Conservation (phyloP, 2,113 vertebrate species). For the Columbina picui region DNA sequence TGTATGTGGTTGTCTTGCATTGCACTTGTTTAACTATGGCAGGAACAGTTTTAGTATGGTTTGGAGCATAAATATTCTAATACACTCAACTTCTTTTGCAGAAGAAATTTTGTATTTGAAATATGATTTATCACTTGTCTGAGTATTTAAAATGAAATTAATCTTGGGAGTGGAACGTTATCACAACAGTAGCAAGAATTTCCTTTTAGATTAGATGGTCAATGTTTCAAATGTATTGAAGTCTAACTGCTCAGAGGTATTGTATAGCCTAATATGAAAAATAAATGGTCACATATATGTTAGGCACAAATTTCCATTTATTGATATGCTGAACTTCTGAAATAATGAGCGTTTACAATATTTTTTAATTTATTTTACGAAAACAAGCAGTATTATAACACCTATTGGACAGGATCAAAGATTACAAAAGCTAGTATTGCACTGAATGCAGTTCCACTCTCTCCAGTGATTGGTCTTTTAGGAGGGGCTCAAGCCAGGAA, state of each 20-base stretch:
- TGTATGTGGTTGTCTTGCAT: not conserved
- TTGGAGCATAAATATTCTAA: not conserved
- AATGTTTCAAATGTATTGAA: not conserved
- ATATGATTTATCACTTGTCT: not conserved
- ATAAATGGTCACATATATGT: not conserved
- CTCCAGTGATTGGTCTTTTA: not conserved
- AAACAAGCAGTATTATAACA: not conserved
- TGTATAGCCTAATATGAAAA: not conserved
- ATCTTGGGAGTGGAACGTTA: not conserved
- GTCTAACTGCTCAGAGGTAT: not conserved
- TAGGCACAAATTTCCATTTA: not conserved
- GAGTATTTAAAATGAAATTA: not conserved
- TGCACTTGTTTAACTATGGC: not conserved
- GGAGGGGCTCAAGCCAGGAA: not conserved
- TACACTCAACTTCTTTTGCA: not conserved
- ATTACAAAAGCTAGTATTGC: not conserved
- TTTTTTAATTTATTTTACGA: not conserved
- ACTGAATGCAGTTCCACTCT: not conserved
- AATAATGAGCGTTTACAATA: not conserved
- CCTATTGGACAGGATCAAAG: not conserved
- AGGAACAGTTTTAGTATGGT: not conserved
- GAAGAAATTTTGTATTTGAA: not conserved
- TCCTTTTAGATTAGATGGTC: not conserved
- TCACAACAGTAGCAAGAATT: not conserved
- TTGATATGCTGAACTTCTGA: not conserved